These are phyloP conservation scores for Meteorus cinctellus DNA, from an alignment of 2,888 invertebrate genomes.

Conservation along the genomic window DNA sequence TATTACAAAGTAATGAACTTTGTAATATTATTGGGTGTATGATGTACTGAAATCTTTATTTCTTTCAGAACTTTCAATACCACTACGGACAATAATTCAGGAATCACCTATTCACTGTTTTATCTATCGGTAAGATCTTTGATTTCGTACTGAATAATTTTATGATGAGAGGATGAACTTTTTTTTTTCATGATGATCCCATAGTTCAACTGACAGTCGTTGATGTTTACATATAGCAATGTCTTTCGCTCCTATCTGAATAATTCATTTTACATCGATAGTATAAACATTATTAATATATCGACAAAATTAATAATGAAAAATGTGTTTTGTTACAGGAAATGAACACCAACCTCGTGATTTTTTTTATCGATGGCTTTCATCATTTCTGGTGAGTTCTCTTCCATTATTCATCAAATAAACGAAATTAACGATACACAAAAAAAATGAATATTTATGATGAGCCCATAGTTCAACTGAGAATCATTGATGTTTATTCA, in stretches of 20 bases:
- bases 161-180: neutral
- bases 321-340: neutral
- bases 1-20: neutral
- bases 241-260: constrained; percentile 60
- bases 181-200: constrained; percentile 53
- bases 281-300: neutral
- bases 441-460: constrained; percentile 45
- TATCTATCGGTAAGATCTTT: neutral
- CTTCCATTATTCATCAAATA: neutral
- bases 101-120: neutral
- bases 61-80: neutral
- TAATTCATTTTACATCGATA: neutral
- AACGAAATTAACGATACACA: neutral
- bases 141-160: neutral
- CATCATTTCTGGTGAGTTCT: neutral
- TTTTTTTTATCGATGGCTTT: neutral
- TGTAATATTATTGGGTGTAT: neutral
- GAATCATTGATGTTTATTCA: constrained; percentile 48
- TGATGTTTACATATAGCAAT: constrained; percentile 51
- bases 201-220: constrained; percentile 58
- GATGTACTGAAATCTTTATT: constrained; percentile 19
- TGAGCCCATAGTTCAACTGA: constrained; percentile 61
- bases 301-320: neutral
- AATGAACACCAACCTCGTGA: neutral
- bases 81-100: too few species aligned